phyloP scores from a whole-genome alignment of 2,797 vertebrate genomes.

The Galagoides demidoff region DNA sequence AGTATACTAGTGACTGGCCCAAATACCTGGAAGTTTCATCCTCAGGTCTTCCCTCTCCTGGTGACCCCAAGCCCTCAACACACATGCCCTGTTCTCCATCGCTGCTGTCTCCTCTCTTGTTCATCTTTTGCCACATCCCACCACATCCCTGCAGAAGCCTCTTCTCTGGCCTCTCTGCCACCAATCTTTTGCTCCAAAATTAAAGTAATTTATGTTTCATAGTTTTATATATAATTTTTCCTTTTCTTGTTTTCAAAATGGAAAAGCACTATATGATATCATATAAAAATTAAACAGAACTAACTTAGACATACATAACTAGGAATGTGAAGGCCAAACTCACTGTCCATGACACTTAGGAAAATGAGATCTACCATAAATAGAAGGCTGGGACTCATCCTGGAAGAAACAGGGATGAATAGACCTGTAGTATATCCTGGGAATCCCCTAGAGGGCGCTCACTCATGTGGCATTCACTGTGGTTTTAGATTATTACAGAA shows the following conservation, averaged over 20 bases:
- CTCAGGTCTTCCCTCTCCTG: background rate
- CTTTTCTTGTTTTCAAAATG: background rate
- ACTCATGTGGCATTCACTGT: background rate
- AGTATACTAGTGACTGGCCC: background rate
- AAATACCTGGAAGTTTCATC: background rate
- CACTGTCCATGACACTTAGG: background rate
- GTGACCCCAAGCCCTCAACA: background rate
- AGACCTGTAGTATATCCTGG: background rate
- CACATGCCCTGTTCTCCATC: background rate
- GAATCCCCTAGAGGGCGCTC: background rate
- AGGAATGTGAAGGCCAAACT: background rate
- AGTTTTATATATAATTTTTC: background rate
- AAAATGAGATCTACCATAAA: background rate
- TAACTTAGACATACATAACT: background rate
- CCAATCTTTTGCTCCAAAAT: background rate
- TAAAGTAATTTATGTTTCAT: background rate
- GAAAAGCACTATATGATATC: background rate
- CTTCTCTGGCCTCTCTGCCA: background rate
- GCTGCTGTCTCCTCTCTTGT: background rate
- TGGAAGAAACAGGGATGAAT: background rate
- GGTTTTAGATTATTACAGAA: background rate
- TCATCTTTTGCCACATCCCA: background rate
- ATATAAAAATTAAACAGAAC: background rate
- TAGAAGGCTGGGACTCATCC: background rate
- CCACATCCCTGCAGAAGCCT: background rate